Conservation (phyloP, 2,888 invertebrate species). For the Tetragonula carbonaria region DNA sequence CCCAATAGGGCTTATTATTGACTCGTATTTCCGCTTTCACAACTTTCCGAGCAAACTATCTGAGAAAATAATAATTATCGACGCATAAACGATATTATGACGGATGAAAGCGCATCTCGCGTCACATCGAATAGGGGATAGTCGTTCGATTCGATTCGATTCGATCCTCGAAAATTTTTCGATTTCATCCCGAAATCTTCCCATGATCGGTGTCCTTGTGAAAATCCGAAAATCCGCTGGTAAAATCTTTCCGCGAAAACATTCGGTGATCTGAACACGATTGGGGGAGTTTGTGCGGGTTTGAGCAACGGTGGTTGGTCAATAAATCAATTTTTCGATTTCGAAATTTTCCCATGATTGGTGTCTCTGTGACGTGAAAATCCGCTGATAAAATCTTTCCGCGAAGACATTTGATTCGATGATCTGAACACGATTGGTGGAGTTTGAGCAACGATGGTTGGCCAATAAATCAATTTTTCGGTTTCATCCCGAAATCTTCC, state of each 20-base stretch:
- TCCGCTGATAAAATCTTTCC: conserved; percentile 7
- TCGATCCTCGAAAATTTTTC: neutral
- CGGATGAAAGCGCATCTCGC: too few relatives aligned
- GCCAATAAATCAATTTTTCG: conserved; percentile 50
- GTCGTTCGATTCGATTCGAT: too few relatives aligned
- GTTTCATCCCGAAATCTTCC: too few relatives aligned
- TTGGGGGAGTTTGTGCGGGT: neutral
- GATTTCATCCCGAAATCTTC: neutral
- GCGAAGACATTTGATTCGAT: conserved; percentile 30
- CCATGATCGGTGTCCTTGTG: too few relatives aligned
- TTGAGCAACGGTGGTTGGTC: conserved; percentile 28
- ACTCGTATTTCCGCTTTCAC: neutral
- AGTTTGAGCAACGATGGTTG: conserved; percentile 23
- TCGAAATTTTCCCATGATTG: too few relatives aligned
- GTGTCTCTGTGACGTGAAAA: neutral
- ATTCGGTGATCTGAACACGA: conserved; percentile 33
- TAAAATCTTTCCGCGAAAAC: conserved; percentile 29
- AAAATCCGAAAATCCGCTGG: neutral
- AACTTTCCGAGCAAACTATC: neutral
- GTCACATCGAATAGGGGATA: neutral
- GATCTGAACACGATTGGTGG: conserved; percentile 27
- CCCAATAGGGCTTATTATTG: conserved; percentile 4
- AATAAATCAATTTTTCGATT: conserved; percentile 55
- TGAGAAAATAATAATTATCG: neutral
- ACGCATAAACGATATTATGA: neutral